phyloP scores from a whole-genome alignment of 2,888 invertebrate genomes.

The Eilema sororculum region DNA sequence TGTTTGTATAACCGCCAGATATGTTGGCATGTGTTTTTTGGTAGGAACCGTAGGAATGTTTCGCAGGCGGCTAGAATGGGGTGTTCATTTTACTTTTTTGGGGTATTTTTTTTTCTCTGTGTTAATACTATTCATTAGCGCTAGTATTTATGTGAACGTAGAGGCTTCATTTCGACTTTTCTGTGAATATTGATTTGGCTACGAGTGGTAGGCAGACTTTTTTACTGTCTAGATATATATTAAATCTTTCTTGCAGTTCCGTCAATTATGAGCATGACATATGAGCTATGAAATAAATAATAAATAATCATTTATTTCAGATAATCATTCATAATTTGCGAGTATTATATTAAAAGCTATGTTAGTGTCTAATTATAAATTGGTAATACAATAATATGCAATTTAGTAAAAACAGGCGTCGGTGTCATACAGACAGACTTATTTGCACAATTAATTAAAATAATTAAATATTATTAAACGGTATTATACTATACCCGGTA shows the following conservation, averaged over 20 bases:
- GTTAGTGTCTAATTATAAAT: too few species aligned
- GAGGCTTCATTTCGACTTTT: background rate
- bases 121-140: background rate
- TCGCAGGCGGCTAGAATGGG: background rate
- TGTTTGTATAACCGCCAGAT: constrained; percentile 15
- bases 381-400: too few species aligned
- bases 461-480: too few species aligned
- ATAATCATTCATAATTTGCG: too few species aligned
- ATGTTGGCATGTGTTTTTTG: constrained; percentile 8
- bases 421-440: too few species aligned
- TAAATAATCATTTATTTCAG: too few species aligned
- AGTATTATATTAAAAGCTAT: too few species aligned
- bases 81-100: background rate
- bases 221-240: background rate
- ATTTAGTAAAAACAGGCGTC: too few species aligned
- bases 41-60: background rate
- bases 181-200: background rate
- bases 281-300: too few species aligned
- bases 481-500: too few species aligned
- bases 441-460: too few species aligned
- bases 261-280: too few species aligned
- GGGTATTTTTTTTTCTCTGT: background rate
- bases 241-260: background rate
- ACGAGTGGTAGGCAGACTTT: background rate
- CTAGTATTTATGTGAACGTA: background rate